A percentile compares a stretch with the other conserved stretches of the same genome.
phyloP scores from a whole-genome alignment of 2,113 vertebrate species.

The Melanerpes aurifrons region DNA sequence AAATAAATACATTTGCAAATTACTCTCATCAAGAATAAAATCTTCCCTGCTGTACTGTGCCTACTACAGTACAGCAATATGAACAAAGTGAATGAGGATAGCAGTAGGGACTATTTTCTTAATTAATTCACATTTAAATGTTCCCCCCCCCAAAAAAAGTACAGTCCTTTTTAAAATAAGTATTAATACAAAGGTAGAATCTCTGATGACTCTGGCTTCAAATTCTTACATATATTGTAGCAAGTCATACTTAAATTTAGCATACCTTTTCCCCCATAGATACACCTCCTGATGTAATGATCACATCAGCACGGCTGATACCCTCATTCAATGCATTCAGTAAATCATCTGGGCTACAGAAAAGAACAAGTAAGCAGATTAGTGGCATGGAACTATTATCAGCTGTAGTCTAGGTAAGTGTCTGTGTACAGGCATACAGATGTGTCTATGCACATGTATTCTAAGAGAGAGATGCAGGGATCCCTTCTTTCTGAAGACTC shows the following conservation, averaged over 20 bases:
- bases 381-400: conserved; percentile 1
- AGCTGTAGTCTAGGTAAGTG: not conserved
- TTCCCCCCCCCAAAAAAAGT: not conserved
- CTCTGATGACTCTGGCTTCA: not conserved
- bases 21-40: not conserved
- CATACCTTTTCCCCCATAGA: conserved; percentile 99
- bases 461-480: not conserved
- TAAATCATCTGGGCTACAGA: conserved; percentile 96
- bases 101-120: not conserved
- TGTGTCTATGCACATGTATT: not conserved
- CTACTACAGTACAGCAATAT: not conserved
- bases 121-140: not conserved
- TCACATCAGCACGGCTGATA: conserved; percentile 98
- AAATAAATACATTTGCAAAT: conserved; percentile 11
- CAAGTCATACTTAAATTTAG: conserved; percentile 41
- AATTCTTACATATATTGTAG: not conserved
- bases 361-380: conserved; percentile 65
- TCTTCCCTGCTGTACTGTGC: not conserved
- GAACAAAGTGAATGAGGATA: not conserved
- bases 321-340: conserved; percentile 99
- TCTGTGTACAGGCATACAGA: not conserved
- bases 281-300: conserved; percentile 99
- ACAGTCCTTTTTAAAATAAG: not conserved
- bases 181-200: not conserved
- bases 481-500: not conserved